Conservation (phyloP, 2,888 invertebrate species). For the Polietes domitor region DNA sequence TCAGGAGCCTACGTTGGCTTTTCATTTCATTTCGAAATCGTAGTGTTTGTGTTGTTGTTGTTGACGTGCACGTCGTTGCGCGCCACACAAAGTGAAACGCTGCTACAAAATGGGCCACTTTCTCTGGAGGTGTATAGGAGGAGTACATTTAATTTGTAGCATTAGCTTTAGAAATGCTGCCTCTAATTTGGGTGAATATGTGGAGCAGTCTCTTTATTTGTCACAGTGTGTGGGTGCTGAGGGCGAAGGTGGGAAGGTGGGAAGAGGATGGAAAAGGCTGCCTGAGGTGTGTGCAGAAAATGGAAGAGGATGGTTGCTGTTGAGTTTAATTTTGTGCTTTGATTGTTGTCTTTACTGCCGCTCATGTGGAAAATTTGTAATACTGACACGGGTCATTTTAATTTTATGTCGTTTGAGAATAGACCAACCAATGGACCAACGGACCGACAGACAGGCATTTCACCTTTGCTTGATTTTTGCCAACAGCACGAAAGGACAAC, state of each 20-base stretch:
- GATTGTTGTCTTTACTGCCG: slow-evolving; percentile 59
- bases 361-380: slow-evolving; percentile 63
- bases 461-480: slow-evolving; percentile 26
- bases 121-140: neutral
- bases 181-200: slow-evolving; percentile 25
- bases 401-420: slow-evolving; percentile 11
- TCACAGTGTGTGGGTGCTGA: neutral
- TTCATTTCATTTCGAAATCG: neutral
- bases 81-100: neutral
- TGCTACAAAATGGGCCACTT: slow-evolving; percentile 14
- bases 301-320: neutral
- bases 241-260: neutral
- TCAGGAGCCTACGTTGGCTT: neutral
- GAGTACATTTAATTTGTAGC: slow-evolving; percentile 35
- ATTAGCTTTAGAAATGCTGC: slow-evolving; percentile 32
- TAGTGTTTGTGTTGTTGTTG: neutral
- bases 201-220: slow-evolving; percentile 18
- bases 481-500: neutral
- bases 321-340: slow-evolving; percentile 58
- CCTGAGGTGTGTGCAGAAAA: neutral
- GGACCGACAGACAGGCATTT: slow-evolving; percentile 41
- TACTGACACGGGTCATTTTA: slow-evolving; percentile 58
- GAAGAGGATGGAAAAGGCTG: neutral
- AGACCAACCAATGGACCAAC: slow-evolving; percentile 18
- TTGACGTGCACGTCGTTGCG: neutral